A percentile compares a stretch with the other conserved stretches of the same genome.
phyloP scores from a whole-genome alignment of 30 jellyfish, hydroid and myxozoan species.

The Pelagia noctiluca region DNA sequence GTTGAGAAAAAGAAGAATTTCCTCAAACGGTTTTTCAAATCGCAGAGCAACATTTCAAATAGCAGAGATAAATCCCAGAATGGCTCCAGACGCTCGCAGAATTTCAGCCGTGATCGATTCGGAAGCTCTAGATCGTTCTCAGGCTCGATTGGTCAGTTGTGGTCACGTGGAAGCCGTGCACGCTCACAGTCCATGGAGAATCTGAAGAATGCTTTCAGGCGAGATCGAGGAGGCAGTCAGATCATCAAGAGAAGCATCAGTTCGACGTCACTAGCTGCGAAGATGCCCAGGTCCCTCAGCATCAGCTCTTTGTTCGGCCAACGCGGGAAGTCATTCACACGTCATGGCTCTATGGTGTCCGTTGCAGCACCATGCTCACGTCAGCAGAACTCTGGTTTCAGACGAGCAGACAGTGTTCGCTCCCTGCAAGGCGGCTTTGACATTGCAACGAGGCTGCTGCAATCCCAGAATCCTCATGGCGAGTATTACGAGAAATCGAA shows the following conservation, averaged over 20 bases:
- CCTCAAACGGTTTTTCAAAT: conserved; percentile 44
- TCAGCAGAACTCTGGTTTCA: conserved; percentile 45
- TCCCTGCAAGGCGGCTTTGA: conserved; percentile 69
- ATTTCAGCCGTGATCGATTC: conserved; percentile 63
- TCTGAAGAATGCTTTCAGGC: conserved; percentile 41
- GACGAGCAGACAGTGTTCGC: conserved; percentile 74
- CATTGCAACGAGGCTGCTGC: conserved; percentile 63
- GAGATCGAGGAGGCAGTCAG: conserved; percentile 27
- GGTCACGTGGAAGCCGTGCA: conserved; percentile 63
- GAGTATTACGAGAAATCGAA: background rate
- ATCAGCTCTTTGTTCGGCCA: conserved; percentile 58
- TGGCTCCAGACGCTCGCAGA: conserved; percentile 19
- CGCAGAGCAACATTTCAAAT: background rate
- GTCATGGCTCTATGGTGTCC: conserved; percentile 56
- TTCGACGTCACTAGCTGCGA: conserved; percentile 42
- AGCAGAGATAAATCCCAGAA: background rate
- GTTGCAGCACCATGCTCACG: conserved; percentile 48
- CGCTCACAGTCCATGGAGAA: conserved; percentile 80
- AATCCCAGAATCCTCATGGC: background rate
- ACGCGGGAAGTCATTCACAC: conserved; percentile 27
- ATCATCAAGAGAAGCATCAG: conserved; percentile 58
- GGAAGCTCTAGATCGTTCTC: conserved; percentile 75
- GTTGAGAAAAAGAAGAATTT: conserved; percentile 54
- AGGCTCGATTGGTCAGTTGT: conserved; percentile 59
- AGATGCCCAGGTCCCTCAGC: conserved; percentile 59